A percentile compares a stretch with the other conserved stretches of the same genome.
These are phyloP conservation scores for Willisornis vidua DNA, from an alignment of 2,113 vertebrate species.

Conservation along the genomic window DNA sequence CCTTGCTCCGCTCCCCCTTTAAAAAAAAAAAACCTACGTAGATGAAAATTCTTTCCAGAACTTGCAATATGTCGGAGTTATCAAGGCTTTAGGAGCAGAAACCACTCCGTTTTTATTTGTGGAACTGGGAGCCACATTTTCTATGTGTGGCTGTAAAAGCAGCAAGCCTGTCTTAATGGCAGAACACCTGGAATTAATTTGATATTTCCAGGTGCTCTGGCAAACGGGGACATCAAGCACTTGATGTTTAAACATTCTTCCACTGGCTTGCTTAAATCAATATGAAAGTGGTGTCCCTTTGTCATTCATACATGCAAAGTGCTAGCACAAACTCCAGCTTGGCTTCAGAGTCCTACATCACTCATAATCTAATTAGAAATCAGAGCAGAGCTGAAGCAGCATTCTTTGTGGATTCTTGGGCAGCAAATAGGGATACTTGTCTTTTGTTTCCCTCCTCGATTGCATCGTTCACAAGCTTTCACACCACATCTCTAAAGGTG, in stretches of 20 bases:
- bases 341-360: slow-evolving; percentile 65
- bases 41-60: slow-evolving; percentile 77
- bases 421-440: slow-evolving; percentile 67
- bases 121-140: slow-evolving; percentile 14
- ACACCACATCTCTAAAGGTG: slow-evolving; percentile 62
- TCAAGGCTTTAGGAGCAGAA: slow-evolving; percentile 48
- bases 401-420: slow-evolving; percentile 70
- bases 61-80: slow-evolving; percentile 68
- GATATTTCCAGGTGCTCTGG: slow-evolving; percentile 70
- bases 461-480: slow-evolving; percentile 59
- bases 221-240: slow-evolving; percentile 30
- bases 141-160: slow-evolving; percentile 24
- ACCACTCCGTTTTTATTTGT: slow-evolving; percentile 27
- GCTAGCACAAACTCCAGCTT: slow-evolving; percentile 61
- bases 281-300: slow-evolving; percentile 50
- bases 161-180: slow-evolving; percentile 24
- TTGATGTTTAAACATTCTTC: slow-evolving; percentile 39
- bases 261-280: slow-evolving; percentile 40
- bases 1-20: neutral
- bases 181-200: slow-evolving; percentile 67
- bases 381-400: slow-evolving; percentile 68
- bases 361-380: slow-evolving; percentile 71
- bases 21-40: slow-evolving; percentile 60
- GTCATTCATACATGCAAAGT: slow-evolving; percentile 51
- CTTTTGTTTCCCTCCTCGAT: slow-evolving; percentile 62